Base-by-base conservation (phyloP, 92 coral and sea anemone species). In the Zoanthus solanderi region DNA sequence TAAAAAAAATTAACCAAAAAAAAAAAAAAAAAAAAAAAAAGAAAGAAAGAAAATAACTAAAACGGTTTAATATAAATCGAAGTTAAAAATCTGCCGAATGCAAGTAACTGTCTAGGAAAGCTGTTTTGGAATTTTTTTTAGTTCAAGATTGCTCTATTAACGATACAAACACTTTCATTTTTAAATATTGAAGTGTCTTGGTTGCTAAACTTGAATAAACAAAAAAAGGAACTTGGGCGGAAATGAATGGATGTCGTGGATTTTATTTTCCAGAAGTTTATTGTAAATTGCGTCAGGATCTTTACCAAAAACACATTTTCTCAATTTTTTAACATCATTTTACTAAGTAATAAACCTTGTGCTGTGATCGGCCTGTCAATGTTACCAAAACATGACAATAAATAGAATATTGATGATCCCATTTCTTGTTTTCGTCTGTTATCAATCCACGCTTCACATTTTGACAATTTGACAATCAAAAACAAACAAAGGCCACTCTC, bases 381-480 rank as follows among this genome's bases (percentile, higher is more conserved):
- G n/a, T 11, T 58, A 58, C 66, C 66, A 58, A 11, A 58, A 58
- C 1, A 14, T 14, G 11, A 11, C 2, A 58, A 58, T 58, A 58
- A 58, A n/a, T 58, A 1, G 65, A 58, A 14, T 0, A 58, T 58
- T 58, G 65, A 58, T 10, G 0, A 13, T 5, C 17, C 65, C 0
- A 11, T 0, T 58, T 58, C n/a, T 58, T 14, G 66, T 58, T 58
- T 58, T 14, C 66, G 11, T 11, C 1, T 58, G 16, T 14, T 11
- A 58, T 58, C 16, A 58, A 58, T 9, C 28, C 66, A 58, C 16
- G 66, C 66, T 58, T 58, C n/a, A 58, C n/a, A 58, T 53, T 53
- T 58, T 58, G 66, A 58, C 66, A 58, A 14, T 58, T 58, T 58
- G 66, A 58, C 66, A 14, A 58, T 58, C 46, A 69, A 69, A 69